phyloP scores from a whole-genome alignment of 2,888 invertebrate genomes.

The Phasia obesa region DNA sequence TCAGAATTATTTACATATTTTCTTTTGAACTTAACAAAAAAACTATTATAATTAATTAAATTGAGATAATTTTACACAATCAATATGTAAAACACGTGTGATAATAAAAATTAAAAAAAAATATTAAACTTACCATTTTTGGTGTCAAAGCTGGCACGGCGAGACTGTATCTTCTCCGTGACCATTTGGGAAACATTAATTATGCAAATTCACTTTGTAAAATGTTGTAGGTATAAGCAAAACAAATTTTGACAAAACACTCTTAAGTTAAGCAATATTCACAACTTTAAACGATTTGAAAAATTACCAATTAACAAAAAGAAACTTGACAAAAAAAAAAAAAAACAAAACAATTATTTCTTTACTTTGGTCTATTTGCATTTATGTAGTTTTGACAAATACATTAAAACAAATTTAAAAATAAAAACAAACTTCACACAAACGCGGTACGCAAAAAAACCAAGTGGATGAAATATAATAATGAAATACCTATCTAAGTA shows the following conservation, averaged over 20 bases:
- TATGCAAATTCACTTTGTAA: not conserved
- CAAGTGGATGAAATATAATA: slow-evolving; percentile 28
- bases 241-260: slow-evolving; percentile 5
- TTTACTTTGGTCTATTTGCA: not conserved
- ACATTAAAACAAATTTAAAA: not conserved
- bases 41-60: not conserved
- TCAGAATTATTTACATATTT: no score
- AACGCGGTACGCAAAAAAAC: slow-evolving; percentile 45
- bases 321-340: not conserved
- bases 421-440: slow-evolving; percentile 23
- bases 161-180: slow-evolving; percentile 9
- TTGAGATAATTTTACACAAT: slow-evolving; percentile 5
- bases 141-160: slow-evolving; percentile 21
- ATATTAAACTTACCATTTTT: slow-evolving; percentile 53
- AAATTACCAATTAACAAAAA: slow-evolving; percentile 5
- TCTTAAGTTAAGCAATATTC: slow-evolving; percentile 1
- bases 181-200: slow-evolving; percentile 50
- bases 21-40: not conserved
- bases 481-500: no score
- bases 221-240: slow-evolving; percentile 4
- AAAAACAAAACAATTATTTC: not conserved
- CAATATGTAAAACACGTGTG: slow-evolving; percentile 38
- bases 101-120: slow-evolving; percentile 7
- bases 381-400: slow-evolving; percentile 31
- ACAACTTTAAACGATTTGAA: not conserved